Base-by-base conservation (phyloP, 2,797 vertebrate genomes). In the Megalops cyprinoides region DNA sequence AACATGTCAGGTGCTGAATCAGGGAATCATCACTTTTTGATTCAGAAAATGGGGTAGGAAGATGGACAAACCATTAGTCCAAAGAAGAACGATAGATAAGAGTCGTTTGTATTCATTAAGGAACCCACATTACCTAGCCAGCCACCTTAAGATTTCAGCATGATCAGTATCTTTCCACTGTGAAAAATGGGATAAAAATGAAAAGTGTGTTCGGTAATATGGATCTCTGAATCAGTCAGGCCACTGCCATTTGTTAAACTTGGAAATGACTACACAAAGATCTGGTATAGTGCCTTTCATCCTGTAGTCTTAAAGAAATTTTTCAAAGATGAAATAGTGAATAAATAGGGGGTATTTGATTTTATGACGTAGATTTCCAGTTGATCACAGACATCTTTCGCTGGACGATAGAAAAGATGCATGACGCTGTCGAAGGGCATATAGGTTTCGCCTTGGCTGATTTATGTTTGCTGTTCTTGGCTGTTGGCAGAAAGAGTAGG, bases 351-450 rank as follows among this genome's bases (percentile, higher is more conserved):
- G 23, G 15, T 34, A 42, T 71, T 71, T 44, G 18, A 39, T 71
- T 71, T 71, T 71, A 71, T 71, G 67, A 71, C 39, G 10, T 44
- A 20, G 42, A 44, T 10, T 71, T 44, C 18, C 67, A 42, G 67
- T 44, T 44, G 37, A 71, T 71, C 67, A 71, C 3, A 42, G 67
- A 44, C 37, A 71, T 71, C 23, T 39, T n/a, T 71, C 67, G 42
- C 37, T 37, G n/a, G 67, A 67, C 39, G 12, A 18, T n/a, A 20
- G 69, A 71, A 71, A 71, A 42, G 67, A 44, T 42, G 67, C 67
- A 71, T 42, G 39, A 23, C 9, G 39, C 18, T 42, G 67, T 71
- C 67, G 20, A 3, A 71, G 67, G 67, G 37, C 67, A 44, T 44
- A 44, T 44, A 71, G 67, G 62, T 71, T 39, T 44, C 10, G 20